These are phyloP conservation scores for Oreotrochilus melanogaster DNA, from an alignment of 2,113 vertebrate genomes.

Conservation along the genomic window DNA sequence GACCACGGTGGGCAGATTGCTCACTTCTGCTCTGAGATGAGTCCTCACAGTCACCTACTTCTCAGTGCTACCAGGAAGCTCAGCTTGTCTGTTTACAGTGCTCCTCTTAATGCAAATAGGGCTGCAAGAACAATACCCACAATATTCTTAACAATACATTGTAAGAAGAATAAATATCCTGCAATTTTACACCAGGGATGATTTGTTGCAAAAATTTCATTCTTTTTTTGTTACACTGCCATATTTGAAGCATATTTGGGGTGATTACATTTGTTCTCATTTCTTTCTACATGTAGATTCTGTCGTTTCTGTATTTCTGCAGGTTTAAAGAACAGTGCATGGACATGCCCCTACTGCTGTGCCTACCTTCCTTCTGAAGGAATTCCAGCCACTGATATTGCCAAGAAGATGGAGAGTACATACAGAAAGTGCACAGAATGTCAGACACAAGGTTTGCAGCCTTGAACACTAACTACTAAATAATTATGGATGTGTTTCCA, in stretches of 20 bases:
- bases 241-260: not conserved
- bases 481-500: not conserved
- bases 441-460: conserved; percentile 44
- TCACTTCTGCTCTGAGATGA: not conserved
- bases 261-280: not conserved
- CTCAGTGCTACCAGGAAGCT: not conserved
- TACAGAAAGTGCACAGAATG: conserved; percentile 62
- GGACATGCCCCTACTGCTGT: conserved; percentile 63
- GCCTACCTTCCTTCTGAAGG: conserved; percentile 64
- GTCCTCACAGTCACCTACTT: not conserved
- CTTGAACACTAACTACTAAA: not conserved
- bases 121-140: not conserved
- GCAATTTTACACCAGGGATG: not conserved
- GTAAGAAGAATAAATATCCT: not conserved
- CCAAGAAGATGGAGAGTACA: conserved; percentile 67
- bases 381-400: conserved; percentile 63
- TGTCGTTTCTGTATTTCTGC: conserved; percentile 66
- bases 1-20: not conserved
- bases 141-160: not conserved
- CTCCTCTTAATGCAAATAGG: not conserved
- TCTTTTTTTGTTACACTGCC: not conserved
- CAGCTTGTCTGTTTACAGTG: not conserved
- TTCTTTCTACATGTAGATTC: conserved; percentile 45
- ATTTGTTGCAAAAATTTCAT: not conserved
- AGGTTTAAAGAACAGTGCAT: conserved; percentile 56